Evolutionary conservation across 2,888 invertebrate species (phyloP), one percentile per base, ranked within the genome.

Genomic region (Nineta flava): DNA sequence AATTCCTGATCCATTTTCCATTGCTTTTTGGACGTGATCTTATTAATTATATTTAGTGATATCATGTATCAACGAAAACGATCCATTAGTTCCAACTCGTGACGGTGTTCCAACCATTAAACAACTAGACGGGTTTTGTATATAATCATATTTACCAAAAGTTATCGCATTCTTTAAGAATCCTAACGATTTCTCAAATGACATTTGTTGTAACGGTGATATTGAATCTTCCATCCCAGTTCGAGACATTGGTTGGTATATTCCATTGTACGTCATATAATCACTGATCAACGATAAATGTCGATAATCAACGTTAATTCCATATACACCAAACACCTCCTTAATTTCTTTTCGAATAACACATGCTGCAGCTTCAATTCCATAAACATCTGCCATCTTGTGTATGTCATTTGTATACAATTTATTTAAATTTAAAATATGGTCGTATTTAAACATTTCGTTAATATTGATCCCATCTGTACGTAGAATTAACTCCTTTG

Each of bases 191-290:
- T 95, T 90, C 65, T 99, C 99, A 62, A 96, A 99, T 1, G 91
- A 92, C 88, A 99, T 97, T 68, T 96, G 94, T 65, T 97, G 99
- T 15, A 99, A 67, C 0, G 96, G 93, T 1, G 97, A 97, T 0
- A 91, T 75, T n/a, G 84, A 87, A 46, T 81, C 77, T 57, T 85
- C 84, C 81, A 99, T 91, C 9, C 94, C 92, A 58, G 77, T 80
- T 19, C 99, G 75, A 63, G 87, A 97, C 66, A 97, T 79, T 0
- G 97, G 87, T 60, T 84, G 83, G 61, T 87, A 94, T 1, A 74
- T 71, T 0, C 99, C 99, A 59, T 87, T 87, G 58, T 81, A 92
- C 0, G 96, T 99, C 97, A 99, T 97, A 64, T 96, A 97, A 69
- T 99, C 97, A 0, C 97, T 90, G 48, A 97, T 79, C 5, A 99